Base-by-base conservation (phyloP, 1,140 invertebrate species). In the Drosophila sproati region DNA sequence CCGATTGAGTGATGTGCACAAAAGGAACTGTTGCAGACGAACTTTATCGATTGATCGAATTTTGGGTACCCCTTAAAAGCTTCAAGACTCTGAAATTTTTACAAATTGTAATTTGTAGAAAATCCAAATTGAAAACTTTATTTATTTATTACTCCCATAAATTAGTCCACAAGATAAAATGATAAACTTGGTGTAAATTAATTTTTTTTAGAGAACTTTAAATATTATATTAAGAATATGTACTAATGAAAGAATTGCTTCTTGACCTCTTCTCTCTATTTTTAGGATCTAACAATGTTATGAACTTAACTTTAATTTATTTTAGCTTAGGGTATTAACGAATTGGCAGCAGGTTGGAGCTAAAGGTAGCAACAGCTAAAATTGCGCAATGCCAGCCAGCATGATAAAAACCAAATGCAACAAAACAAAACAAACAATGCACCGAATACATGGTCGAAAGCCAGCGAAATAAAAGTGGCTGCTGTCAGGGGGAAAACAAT, bases 391-490 rank as follows among this genome's bases (percentile, higher is more conserved):
- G 67, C 59, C 59, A 64, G 75, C 70, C 62, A 78, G 70, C 74
- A 70, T 63, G 78, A 66, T 75, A 20, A 77, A 73, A 83, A 73
- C 51, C 68, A 80, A 85, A 67, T 77, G 68, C 77, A 83, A 75
- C 73, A 78, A 74, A 72, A 73, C 55, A 12, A 66, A 67, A 77
- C 34, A 66, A 76, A 48, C 43, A 67, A 60, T 41, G 12, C 28
- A 61, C 54, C 62, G 41, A 73, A 67, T 39, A 61, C 43, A 50
- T 29, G 41, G 43, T 66, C 51, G 67, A 54, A 71, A 67, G 45
- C 62, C 57, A 69, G 72, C 78, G 37, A 66, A 61, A 61, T 51
- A 66, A 69, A 69, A 55, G 80, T 75, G 61, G 52, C 71, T 69
- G 70, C 56, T 66, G 63, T 64, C 72, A 20, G 20, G 20, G 20